Evolutionary conservation across 2,797 vertebrate genomes (phyloP).

Genomic region (Coregonus sp.): DNA sequence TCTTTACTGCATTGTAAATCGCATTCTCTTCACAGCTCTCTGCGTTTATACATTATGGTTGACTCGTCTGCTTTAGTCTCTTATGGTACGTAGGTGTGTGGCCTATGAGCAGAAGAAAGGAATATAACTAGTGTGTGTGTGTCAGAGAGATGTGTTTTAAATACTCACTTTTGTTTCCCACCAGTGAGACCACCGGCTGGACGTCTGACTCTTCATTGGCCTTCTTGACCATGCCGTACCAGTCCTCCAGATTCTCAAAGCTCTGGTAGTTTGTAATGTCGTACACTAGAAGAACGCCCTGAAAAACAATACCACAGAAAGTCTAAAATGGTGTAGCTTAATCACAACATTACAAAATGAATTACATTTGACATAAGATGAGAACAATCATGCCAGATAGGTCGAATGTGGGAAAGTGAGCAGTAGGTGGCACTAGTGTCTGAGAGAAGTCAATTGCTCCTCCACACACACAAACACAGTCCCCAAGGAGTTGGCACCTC

Average conservation of each 20-base stretch:
- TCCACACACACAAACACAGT: slow-evolving; percentile 32
- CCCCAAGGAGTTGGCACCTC: slow-evolving; percentile 17
- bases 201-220: slow-evolving; percentile 90
- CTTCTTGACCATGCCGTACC: slow-evolving; percentile 92
- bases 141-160: slow-evolving; percentile 1
- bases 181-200: slow-evolving; percentile 88
- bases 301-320: slow-evolving; percentile 24
- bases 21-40: slow-evolving; percentile 1
- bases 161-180: slow-evolving; percentile 98
- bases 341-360: background rate
- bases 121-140: background rate
- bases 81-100: background rate
- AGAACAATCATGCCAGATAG: slow-evolving; percentile 2
- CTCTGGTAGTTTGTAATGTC: slow-evolving; percentile 98
- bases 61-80: background rate
- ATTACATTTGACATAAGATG: slow-evolving; percentile 5
- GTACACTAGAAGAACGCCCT: slow-evolving; percentile 96
- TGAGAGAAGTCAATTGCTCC: slow-evolving; percentile 41
- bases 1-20: background rate
- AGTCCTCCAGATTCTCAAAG: slow-evolving; percentile 98
- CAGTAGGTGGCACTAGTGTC: slow-evolving; percentile 74
- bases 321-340: slow-evolving; percentile 38
- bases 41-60: background rate
- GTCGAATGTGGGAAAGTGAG: slow-evolving; percentile 39
- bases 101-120: background rate